Evolutionary conservation across 2,888 invertebrate genomes (phyloP).

Genomic region (Clostera curtula): DNA sequence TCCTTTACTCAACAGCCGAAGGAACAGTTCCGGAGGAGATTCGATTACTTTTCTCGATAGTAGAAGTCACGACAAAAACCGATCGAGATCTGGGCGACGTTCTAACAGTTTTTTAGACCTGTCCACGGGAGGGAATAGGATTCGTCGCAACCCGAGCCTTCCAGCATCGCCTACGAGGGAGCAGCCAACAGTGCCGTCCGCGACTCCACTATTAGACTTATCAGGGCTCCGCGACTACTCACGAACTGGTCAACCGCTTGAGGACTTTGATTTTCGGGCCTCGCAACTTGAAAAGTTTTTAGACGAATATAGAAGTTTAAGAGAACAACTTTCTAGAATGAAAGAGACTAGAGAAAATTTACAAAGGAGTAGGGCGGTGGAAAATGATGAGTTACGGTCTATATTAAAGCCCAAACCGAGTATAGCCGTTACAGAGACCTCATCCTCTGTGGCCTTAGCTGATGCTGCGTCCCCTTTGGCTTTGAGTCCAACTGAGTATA

Average conservation of each 20-base stretch:
- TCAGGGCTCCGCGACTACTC: conserved; percentile 71
- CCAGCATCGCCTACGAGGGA: conserved; percentile 79
- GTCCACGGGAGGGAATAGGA: conserved; percentile 60
- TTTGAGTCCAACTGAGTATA: conserved; percentile 57
- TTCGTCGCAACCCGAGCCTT: conserved; percentile 73
- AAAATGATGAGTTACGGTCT: conserved; percentile 69
- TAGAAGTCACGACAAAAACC: conserved; percentile 49
- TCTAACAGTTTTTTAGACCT: conserved; percentile 84
- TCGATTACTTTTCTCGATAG: conserved; percentile 66
- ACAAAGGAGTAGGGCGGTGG: conserved; percentile 57
- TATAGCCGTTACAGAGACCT: conserved; percentile 64
- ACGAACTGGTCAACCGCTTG: conserved; percentile 57
- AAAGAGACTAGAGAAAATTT: conserved; percentile 85
- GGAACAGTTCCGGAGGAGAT: conserved; percentile 83
- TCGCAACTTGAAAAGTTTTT: conserved; percentile 86
- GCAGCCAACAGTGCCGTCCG: conserved; percentile 60
- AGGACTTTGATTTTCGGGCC: conserved; percentile 84
- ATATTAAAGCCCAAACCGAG: conserved; percentile 75
- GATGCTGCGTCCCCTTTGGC: conserved; percentile 60
- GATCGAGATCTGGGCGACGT: conserved; percentile 61
- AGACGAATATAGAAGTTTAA: conserved; percentile 84
- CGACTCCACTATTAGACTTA: conserved; percentile 78
- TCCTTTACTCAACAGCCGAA: conserved; percentile 81
- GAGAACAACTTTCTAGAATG: conserved; percentile 86
- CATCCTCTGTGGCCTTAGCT: conserved; percentile 57